Evolutionary conservation across 2,113 vertebrate genomes (phyloP).

Genomic region (Pseudopipra pipra): DNA sequence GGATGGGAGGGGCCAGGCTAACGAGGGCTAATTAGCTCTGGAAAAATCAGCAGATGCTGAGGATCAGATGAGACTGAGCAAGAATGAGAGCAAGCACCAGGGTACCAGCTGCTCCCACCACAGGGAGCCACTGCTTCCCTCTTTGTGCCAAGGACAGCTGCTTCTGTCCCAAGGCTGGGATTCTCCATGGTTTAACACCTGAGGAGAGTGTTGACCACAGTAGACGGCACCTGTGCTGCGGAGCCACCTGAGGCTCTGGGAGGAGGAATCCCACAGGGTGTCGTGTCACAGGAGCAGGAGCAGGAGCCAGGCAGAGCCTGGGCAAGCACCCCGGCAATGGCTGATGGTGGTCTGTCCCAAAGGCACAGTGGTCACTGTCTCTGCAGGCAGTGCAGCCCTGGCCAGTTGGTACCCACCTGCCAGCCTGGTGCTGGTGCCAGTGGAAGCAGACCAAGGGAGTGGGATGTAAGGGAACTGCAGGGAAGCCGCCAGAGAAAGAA

Average conservation of each 20-base stretch:
- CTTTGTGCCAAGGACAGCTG: neutral
- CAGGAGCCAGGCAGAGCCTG: neutral
- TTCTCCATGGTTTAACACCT: neutral
- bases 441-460: neutral
- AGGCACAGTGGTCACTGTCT: fast-evolving
- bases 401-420: neutral
- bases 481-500: neutral
- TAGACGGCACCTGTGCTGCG: fast-evolving
- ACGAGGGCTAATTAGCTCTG: neutral
- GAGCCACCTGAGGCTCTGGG: neutral
- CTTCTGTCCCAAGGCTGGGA: neutral
- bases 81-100: neutral
- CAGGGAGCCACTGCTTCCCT: neutral
- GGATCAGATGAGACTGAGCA: neutral
- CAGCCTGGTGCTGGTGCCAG: neutral
- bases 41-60: neutral
- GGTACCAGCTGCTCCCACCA: no score
- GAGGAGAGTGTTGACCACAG: neutral
- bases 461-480: neutral
- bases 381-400: neutral
- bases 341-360: neutral
- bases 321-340: fast-evolving
- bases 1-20: neutral
- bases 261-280: neutral
- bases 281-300: neutral